Percentiles rank a stretch among this genome's conserved stretches.
Conservation (phyloP, 1,140 invertebrate species). For the Bacillus rossius region DNA sequence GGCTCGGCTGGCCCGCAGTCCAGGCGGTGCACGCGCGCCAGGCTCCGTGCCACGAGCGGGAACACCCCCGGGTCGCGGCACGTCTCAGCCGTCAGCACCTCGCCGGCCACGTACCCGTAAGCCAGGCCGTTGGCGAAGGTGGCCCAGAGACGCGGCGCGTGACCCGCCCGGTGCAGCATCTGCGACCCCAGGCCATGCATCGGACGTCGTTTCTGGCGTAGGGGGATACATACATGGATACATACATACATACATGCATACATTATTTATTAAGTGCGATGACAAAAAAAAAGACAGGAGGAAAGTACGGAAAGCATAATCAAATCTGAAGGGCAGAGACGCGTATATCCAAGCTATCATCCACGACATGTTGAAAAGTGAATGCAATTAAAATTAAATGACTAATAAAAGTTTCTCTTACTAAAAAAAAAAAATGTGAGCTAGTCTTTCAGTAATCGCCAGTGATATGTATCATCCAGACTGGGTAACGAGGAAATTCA, state of each 20-base stretch:
- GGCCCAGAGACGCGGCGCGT: conserved; percentile 83
- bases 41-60: conserved; percentile 63
- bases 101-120: conserved; percentile 87
- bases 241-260: neutral
- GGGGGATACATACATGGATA: neutral
- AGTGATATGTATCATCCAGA: too few species aligned
- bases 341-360: too few species aligned
- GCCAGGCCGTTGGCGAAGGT: conserved; percentile 91
- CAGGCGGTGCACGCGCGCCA: conserved; percentile 72
- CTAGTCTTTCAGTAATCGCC: too few species aligned
- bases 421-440: too few species aligned
- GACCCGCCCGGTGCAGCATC: conserved; percentile 66
- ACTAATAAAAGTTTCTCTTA: too few species aligned
- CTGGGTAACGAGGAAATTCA: too few species aligned
- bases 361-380: too few species aligned
- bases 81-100: conserved; percentile 62
- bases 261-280: neutral
- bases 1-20: conserved; percentile 34
- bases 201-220: neutral
- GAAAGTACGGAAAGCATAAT: neutral
- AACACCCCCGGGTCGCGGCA: conserved; percentile 67
- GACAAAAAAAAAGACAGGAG: neutral
- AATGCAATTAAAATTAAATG: too few species aligned
- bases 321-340: too few species aligned
- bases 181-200: conserved; percentile 35